Conservation (phyloP, 1,140 invertebrate genomes). For the Atta cephalotes region DNA sequence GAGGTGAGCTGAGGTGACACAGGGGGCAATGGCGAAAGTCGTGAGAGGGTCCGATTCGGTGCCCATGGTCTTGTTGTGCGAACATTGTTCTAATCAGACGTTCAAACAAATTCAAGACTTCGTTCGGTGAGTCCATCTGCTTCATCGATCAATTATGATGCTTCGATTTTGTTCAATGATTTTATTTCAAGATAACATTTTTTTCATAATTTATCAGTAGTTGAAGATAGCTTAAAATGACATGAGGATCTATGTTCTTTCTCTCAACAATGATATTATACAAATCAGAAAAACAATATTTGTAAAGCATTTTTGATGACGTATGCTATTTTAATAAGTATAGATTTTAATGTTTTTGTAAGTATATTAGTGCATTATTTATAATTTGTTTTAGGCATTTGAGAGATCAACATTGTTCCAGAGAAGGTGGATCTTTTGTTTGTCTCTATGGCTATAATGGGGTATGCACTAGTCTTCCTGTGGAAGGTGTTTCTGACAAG, state of each 20-base stretch:
- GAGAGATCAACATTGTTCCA: conserved; percentile 92
- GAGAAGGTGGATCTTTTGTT: conserved; percentile 95
- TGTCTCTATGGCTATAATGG: conserved; percentile 96
- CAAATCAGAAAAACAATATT: not conserved
- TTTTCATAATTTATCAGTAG: not conserved
- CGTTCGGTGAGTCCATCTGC: conserved; percentile 79
- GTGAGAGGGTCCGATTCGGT: conserved; percentile 78
- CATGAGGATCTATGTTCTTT: not conserved
- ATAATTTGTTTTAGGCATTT: conserved; percentile 89
- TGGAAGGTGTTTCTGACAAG: conserved; percentile 95
- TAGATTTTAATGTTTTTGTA: not conserved
- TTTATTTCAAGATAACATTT: not conserved
- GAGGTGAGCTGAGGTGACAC: conserved; percentile 28
- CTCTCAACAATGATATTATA: not conserved
- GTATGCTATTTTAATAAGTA: not conserved
- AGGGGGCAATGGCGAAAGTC: conserved; percentile 83
- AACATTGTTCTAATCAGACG: conserved; percentile 84
- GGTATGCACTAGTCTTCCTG: conserved; percentile 94
- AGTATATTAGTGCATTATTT: not conserved
- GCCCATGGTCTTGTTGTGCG: conserved; percentile 79
- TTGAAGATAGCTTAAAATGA: not conserved
- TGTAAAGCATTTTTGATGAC: not conserved
- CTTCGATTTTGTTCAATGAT: not conserved
- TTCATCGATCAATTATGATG: not conserved
- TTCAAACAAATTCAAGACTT: conserved; percentile 85